phyloP scores from a whole-genome alignment of 1,140 invertebrate species.

The Teleopsis dalmanni region DNA sequence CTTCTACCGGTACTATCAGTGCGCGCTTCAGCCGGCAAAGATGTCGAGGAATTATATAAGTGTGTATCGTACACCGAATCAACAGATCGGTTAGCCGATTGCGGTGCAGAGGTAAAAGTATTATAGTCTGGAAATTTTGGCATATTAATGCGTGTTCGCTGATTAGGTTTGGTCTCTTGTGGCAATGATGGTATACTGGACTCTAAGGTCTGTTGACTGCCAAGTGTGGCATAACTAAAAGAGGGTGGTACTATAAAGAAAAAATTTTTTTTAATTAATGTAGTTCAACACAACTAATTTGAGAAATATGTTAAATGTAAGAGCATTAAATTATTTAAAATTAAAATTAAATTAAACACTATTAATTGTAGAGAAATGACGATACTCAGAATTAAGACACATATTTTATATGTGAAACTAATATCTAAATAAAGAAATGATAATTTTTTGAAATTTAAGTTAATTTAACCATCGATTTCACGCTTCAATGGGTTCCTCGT shows the following conservation, averaged over 20 bases:
- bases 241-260: slow-evolving; percentile 32
- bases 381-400: neutral
- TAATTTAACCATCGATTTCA: too few relatives aligned
- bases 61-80: slow-evolving; percentile 31
- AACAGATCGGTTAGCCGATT: slow-evolving; percentile 18
- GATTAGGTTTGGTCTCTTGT: slow-evolving; percentile 8
- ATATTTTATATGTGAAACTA: neutral
- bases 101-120: slow-evolving; percentile 26
- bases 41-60: slow-evolving; percentile 21
- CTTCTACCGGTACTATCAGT: slow-evolving; percentile 33
- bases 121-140: slow-evolving; percentile 36
- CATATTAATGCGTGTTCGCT: slow-evolving; percentile 23
- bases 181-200: neutral
- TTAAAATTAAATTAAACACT: too few relatives aligned
- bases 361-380: neutral
- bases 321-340: too few relatives aligned
- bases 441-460: too few relatives aligned
- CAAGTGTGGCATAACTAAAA: slow-evolving; percentile 36
- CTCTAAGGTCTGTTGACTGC: slow-evolving; percentile 31
- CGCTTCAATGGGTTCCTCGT: too few relatives aligned
- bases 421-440: too few relatives aligned
- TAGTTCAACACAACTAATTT: too few relatives aligned
- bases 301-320: too few relatives aligned
- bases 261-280: too few relatives aligned
- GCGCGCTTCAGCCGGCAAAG: too few relatives aligned